These are phyloP conservation scores for Hetaerina titia DNA, from an alignment of 2,888 invertebrate genomes.

Conservation along the genomic window DNA sequence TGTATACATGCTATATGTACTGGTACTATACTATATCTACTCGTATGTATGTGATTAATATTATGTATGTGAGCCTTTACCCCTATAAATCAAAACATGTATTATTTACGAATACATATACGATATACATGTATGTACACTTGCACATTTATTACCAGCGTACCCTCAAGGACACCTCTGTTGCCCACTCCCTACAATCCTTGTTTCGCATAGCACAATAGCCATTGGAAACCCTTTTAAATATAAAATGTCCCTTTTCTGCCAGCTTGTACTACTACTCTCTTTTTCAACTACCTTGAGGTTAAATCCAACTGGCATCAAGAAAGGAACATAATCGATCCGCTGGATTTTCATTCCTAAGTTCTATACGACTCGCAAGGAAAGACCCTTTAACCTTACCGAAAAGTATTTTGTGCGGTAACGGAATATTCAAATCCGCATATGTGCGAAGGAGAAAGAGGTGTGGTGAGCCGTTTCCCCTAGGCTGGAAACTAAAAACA, in stretches of 20 bases:
- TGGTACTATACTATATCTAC: too few relatives aligned
- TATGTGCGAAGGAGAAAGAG: neutral
- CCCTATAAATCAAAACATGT: too few relatives aligned
- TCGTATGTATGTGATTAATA: too few relatives aligned
- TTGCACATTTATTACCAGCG: too few relatives aligned
- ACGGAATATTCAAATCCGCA: neutral
- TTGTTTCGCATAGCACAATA: neutral
- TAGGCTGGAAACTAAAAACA: too few relatives aligned
- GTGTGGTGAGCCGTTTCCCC: neutral
- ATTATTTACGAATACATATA: too few relatives aligned
- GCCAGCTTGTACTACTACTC: neutral
- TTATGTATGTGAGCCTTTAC: too few relatives aligned
- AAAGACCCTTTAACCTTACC: neutral
- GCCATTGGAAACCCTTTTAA: neutral
- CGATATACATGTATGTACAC: too few relatives aligned
- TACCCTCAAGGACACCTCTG: neutral
- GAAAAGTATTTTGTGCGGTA: neutral
- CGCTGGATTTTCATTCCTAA: neutral
- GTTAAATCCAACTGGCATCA: neutral
- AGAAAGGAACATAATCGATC: neutral
- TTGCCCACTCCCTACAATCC: neutral
- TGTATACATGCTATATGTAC: too few relatives aligned
- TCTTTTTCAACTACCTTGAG: neutral
- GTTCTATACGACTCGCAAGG: neutral
- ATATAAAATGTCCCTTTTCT: neutral